phyloP scores from a whole-genome alignment of 2,888 invertebrate genomes.

The Apomyelois bistriatella region DNA sequence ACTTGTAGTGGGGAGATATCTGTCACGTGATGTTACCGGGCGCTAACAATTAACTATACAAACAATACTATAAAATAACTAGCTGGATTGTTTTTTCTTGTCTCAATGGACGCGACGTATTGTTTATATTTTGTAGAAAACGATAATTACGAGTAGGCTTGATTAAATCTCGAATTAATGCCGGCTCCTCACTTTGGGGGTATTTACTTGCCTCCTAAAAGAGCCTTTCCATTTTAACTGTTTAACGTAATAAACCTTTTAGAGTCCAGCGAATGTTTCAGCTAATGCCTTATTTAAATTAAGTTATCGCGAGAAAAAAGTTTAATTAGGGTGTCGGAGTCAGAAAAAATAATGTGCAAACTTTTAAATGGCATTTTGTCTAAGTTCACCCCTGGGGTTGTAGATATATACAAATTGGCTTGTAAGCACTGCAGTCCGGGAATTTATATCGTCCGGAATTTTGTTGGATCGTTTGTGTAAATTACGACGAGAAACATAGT shows the following conservation, averaged over 20 bases:
- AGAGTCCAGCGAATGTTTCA: slow-evolving; percentile 6
- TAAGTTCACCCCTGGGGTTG: not conserved
- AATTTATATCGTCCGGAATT: not conserved
- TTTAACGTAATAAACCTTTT: slow-evolving; percentile 2
- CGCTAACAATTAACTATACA: no score
- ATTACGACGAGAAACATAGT: not conserved
- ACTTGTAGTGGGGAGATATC: no score
- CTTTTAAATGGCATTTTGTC: slow-evolving; percentile 13
- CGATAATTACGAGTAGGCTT: no score
- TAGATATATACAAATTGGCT: slow-evolving; percentile 6
- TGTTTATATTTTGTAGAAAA: no score
- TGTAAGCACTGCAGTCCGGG: not conserved
- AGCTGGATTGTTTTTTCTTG: no score
- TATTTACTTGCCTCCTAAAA: not conserved
- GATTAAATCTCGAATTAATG: no score
- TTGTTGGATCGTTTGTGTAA: not conserved
- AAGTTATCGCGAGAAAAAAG: slow-evolving; percentile 44
- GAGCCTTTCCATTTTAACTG: not conserved
- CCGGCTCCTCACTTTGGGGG: no score
- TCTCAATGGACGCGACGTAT: no score
- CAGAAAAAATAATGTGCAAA: slow-evolving; percentile 11
- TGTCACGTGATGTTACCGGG: no score
- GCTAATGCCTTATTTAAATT: slow-evolving; percentile 27
- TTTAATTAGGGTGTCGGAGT: slow-evolving; percentile 37
- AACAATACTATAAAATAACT: no score